Base-by-base conservation (phyloP, 92 coral and sea anemone species). In the Porites evermanni region DNA sequence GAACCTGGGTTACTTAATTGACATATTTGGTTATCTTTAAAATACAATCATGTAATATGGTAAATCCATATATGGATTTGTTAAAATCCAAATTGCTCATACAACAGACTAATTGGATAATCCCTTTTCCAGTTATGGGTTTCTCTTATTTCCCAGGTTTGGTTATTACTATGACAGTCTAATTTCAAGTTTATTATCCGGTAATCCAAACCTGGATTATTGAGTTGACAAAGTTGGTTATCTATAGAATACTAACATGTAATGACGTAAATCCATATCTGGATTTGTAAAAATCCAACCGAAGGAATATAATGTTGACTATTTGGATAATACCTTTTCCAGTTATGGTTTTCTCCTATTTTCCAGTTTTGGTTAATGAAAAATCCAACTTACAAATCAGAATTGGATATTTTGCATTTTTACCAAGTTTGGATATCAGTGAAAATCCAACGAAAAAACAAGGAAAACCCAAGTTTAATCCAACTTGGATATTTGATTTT, bases 331-430 rank as follows among this genome's bases (percentile, higher is more conserved):
- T 70, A 56, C 70, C 18, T 21, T 82, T 82, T 70, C 86, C 78
- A 54, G 70, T 32, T 70, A 82, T 82, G 78, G 86, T 70, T 82
- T 74, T 82, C 86, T 82, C 32, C 72, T 32, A 24, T 67, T 82
- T 82, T 82, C 86, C 86, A 82, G 86, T 82, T 71, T 82, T 58
- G 86, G 78, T 82, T 70, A 67, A 38, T 53, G 59, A 70, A 71
- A 82, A 82, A 29, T 82, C 86, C 53, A 82, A 54, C 86, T 82
- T 70, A 70, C 18, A 54, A 70, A 82, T 12, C 79, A 58, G 70
- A 78, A 82, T 82, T 71, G 86, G 79, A 58, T 70, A 82, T 82
- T 70, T 82, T 82, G 85, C 85, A 80, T 82, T 82, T 82, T 82
- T 70, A 63, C 86, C 86, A 82, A 82, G 71, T 70, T 71, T 82